Conservation (phyloP, 2,888 invertebrate genomes). For the Leptura quadrifasciata region DNA sequence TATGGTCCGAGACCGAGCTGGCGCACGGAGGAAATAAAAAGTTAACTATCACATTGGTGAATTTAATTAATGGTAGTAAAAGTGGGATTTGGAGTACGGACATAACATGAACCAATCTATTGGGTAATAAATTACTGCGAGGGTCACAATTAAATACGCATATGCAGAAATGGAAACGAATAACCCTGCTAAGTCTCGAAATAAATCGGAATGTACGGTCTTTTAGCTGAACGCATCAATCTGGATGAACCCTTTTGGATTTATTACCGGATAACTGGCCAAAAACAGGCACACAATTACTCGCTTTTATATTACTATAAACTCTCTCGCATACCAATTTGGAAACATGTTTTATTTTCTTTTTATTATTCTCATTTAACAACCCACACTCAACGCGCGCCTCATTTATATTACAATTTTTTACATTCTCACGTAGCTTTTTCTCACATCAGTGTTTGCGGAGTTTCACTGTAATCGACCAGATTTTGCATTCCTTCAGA, state of each 20-base stretch:
- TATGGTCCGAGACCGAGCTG: conserved; percentile 24
- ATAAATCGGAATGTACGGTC: conserved; percentile 67
- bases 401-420: conserved; percentile 18
- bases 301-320: conserved; percentile 48
- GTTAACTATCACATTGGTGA: conserved; percentile 65
- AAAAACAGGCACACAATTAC: conserved; percentile 45
- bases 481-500: conserved; percentile 19
- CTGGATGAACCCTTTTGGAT: conserved; percentile 60
- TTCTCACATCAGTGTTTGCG: not conserved
- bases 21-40: conserved; percentile 66
- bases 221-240: conserved; percentile 67
- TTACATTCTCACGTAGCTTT: not conserved
- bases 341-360: conserved; percentile 37
- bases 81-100: conserved; percentile 69
- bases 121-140: conserved; percentile 69
- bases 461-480: not conserved
- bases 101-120: conserved; percentile 69
- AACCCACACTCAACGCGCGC: not conserved
- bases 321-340: conserved; percentile 35
- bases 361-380: conserved; percentile 32
- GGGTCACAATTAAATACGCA: conserved; percentile 72
- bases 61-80: conserved; percentile 73
- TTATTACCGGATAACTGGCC: conserved; percentile 54
- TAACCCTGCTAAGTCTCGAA: conserved; percentile 66
- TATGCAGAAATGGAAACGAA: conserved; percentile 67